A percentile compares a stretch with the other conserved stretches of the same genome.
These are phyloP conservation scores for Tyrannus savana DNA, from an alignment of 2,113 vertebrate genomes.

Conservation along the genomic window DNA sequence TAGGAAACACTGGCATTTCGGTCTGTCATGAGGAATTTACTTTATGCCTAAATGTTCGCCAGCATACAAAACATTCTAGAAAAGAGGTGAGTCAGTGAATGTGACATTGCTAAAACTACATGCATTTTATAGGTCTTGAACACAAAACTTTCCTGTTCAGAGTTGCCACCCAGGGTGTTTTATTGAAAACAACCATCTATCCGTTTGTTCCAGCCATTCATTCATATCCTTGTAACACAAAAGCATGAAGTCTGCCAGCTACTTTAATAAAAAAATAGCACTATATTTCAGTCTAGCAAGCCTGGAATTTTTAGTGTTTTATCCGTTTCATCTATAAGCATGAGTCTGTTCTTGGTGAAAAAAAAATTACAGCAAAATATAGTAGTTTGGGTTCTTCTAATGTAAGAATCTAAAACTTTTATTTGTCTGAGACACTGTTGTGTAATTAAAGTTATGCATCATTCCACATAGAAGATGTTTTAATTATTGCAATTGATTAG, in stretches of 20 bases:
- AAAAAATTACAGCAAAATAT: background rate
- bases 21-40: background rate
- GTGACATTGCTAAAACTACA: background rate
- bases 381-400: background rate
- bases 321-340: background rate
- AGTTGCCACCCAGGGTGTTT: background rate
- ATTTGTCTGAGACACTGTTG: background rate
- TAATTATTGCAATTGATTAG: conserved; percentile 29
- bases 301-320: background rate
- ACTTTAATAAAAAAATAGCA: background rate
- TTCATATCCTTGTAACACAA: background rate
- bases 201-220: background rate
- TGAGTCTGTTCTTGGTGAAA: background rate
- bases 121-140: background rate
- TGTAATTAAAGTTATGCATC: conserved; percentile 13
- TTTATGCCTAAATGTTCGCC: background rate
- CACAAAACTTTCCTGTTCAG: background rate
- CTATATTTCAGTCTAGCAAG: background rate
- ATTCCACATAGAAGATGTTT: background rate
- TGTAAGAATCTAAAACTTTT: background rate
- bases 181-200: background rate
- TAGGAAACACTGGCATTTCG: background rate
- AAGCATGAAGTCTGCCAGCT: background rate
- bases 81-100: background rate
- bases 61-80: background rate